Conservation (phyloP, 2,797 vertebrate genomes). For the Cichlasoma orientale region DNA sequence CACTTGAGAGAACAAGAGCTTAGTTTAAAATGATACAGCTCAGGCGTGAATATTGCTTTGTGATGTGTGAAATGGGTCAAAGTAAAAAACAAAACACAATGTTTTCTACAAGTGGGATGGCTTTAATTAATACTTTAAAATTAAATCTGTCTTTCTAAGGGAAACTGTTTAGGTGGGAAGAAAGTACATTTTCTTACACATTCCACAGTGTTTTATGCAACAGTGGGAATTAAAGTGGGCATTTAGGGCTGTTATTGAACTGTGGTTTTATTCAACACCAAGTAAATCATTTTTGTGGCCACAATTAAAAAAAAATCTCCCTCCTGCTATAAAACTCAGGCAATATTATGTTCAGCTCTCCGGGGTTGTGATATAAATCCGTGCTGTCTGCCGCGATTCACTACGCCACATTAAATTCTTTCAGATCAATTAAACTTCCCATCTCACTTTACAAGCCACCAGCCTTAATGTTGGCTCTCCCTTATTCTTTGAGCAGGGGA, state of each 20-base stretch:
- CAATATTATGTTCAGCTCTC: conserved; percentile 84
- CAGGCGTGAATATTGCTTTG: conserved; percentile 63
- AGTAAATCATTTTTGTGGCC: conserved; percentile 87
- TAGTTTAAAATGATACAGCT: conserved; percentile 61
- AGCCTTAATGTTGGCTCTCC: conserved; percentile 75
- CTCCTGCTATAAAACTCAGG: conserved; percentile 77
- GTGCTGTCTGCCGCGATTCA: conserved; percentile 83
- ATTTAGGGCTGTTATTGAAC: conserved; percentile 63
- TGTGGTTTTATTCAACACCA: conserved; percentile 78
- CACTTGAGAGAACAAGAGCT: conserved; percentile 60
- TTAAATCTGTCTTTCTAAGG: conserved; percentile 13
- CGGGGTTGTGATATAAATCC: conserved; percentile 82
- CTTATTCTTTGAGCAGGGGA: conserved; percentile 58
- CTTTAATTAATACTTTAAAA: conserved; percentile 43
- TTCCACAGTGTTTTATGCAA: conserved; percentile 50
- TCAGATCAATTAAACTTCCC: conserved; percentile 87
- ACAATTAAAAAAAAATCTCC: conserved; percentile 76
- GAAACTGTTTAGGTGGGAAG: conserved; percentile 2
- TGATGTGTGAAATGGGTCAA: conserved; percentile 60
- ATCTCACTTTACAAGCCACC: conserved; percentile 85
- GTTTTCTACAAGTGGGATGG: conserved; percentile 17
- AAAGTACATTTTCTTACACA: conserved; percentile 18
- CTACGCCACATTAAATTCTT: conserved; percentile 86
- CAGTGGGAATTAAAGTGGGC: conserved; percentile 59
- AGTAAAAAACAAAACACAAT: conserved; percentile 10